These are phyloP conservation scores for Philereme vetulata DNA, from an alignment of 2,888 invertebrate genomes.

Conservation along the genomic window DNA sequence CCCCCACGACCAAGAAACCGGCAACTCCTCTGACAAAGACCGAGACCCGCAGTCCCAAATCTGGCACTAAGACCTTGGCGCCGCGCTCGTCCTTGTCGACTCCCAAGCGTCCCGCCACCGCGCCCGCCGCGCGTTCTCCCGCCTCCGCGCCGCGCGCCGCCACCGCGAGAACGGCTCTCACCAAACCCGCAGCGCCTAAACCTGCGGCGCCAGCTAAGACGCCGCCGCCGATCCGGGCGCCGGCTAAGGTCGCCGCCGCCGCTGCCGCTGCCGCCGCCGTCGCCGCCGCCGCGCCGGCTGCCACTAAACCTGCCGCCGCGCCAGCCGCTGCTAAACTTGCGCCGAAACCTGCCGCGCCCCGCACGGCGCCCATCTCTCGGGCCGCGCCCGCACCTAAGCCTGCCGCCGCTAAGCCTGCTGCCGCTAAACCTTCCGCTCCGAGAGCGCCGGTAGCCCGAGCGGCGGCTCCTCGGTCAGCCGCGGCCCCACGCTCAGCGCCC, in stretches of 20 bases:
- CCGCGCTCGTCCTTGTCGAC: constrained; percentile 48
- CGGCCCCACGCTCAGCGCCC: constrained; percentile 32
- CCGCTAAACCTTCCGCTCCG: constrained; percentile 31
- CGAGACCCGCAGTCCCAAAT: constrained; percentile 46
- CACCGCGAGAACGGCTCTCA: constrained; percentile 43
- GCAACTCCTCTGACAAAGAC: constrained; percentile 52
- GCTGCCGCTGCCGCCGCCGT: constrained; percentile 25
- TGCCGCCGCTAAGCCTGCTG: constrained; percentile 35
- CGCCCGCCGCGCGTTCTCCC: constrained; percentile 53
- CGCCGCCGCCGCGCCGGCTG: constrained; percentile 19
- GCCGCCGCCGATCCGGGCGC: constrained; percentile 28
- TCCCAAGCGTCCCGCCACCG: constrained; percentile 36
- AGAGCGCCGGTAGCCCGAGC: constrained; percentile 28
- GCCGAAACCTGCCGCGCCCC: constrained; percentile 50
- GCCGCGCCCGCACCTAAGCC: constrained; percentile 37
- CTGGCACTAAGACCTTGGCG: constrained; percentile 48
- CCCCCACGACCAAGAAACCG: constrained; percentile 47
- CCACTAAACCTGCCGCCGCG: constrained; percentile 58
- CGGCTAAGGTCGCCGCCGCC: constrained; percentile 10
- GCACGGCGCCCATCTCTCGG: constrained; percentile 26
- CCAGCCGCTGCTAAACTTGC: constrained; percentile 41
- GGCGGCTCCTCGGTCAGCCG: constrained; percentile 11
- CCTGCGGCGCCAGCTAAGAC: constrained; percentile 36
- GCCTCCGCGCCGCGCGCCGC: constrained; percentile 41
- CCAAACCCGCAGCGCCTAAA: constrained; percentile 32